Percentiles rank a stretch among this genome's conserved stretches.
phyloP scores from a whole-genome alignment of 2,113 vertebrate species.

The Gallinago jamesoni region DNA sequence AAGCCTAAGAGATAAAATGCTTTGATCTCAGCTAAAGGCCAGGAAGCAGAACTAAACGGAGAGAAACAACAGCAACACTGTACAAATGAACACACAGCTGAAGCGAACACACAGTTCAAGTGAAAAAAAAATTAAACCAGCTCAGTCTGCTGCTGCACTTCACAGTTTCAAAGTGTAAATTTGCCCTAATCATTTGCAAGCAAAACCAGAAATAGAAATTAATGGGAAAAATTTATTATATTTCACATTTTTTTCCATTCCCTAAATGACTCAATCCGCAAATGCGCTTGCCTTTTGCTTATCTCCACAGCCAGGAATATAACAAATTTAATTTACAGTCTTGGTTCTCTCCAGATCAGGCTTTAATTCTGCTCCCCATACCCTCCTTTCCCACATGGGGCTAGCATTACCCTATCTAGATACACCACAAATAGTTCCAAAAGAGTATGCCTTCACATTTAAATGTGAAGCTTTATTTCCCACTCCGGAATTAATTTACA shows the following conservation, averaged over 20 bases:
- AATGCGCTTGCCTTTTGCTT: background rate
- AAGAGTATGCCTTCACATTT: background rate
- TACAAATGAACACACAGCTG: background rate
- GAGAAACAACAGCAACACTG: background rate
- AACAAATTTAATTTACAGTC: constrained; percentile 39
- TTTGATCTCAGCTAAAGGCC: background rate
- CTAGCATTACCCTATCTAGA: background rate
- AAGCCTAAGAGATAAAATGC: background rate
- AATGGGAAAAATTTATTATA: background rate
- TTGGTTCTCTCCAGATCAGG: background rate
- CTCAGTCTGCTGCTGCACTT: background rate
- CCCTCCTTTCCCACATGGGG: background rate
- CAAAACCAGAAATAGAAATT: background rate
- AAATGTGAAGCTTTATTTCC: constrained; percentile 37
- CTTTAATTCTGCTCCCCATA: constrained; percentile 8
- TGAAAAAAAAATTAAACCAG: background rate
- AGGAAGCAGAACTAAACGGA: background rate
- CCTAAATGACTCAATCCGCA: background rate
- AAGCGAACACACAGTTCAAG: background rate
- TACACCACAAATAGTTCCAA: background rate
- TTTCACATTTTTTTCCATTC: background rate
- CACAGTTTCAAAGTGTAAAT: background rate
- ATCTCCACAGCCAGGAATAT: background rate
- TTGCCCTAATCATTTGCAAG: background rate
- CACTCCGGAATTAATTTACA: constrained; percentile 48